Base-by-base conservation (phyloP, 2,797 vertebrate species). In the Denticeps clupeoides region DNA sequence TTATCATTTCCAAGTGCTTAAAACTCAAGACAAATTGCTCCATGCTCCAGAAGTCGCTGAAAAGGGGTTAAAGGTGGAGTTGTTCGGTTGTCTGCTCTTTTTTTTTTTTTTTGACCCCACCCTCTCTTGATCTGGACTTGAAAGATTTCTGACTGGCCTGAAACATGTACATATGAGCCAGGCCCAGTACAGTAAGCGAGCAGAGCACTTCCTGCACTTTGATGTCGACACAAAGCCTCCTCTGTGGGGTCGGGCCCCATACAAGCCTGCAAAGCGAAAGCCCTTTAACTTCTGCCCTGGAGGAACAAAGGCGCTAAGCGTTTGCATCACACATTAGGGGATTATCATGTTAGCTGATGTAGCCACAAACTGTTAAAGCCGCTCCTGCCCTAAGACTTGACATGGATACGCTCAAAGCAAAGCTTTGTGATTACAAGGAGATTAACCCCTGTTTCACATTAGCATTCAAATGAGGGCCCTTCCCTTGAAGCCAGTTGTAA, bases 131-230 rank as follows among this genome's bases (percentile, higher is more conserved):
- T 69, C 58, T 67, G 58, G 71, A 75, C 67, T 63, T 80, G 84
- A 86, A 82, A 80, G 80, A 80, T 77, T 69, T 81, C 71, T 60
- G 61, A 72, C 62, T 62, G 51, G 48, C 65, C 35, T 70, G 18
- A 63, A 56, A 63, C 51, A 18, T 64, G 56, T 70, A 62, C 68
- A 69, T 67, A 79, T 72, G 69, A 71, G 12, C 44, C 60, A 45
- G 47, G 51, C 58, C 40, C 65, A 69, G 50, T 49, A 61, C 53
- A 58, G 63, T 48, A 61, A 63, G 47, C 63, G 65, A 63, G 62
- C 55, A 24, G 51, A 62, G 62, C 64, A 73, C 72, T 78, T 83
- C 73, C 66, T 81, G 64, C 43, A 60, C 63, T 84, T 76, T 80
- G 64, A 77, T 82, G 60, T 75, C 74, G n/a, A 65, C 51, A 67